These are phyloP conservation scores for Zosterops borbonicus DNA, from an alignment of 2,113 vertebrate genomes.

Conservation along the genomic window DNA sequence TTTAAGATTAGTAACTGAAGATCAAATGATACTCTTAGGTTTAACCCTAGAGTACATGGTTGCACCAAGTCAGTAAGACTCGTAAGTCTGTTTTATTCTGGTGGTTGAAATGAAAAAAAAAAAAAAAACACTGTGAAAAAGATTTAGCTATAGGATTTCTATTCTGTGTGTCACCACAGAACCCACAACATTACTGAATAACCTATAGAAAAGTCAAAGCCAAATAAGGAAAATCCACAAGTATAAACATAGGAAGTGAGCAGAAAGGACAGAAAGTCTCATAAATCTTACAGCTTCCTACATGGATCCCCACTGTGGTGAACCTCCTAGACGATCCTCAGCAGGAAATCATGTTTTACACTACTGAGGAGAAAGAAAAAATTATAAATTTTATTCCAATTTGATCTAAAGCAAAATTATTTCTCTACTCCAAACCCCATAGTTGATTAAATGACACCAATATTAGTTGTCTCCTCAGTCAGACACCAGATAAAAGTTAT, in stretches of 20 bases:
- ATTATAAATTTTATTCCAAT: background rate
- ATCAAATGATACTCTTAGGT: constrained; percentile 30
- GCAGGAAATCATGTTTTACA: background rate
- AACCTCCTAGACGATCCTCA: background rate
- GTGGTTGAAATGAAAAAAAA: background rate
- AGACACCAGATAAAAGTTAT: background rate
- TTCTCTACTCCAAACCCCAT: background rate
- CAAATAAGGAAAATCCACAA: background rate
- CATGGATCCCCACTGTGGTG: accelerated
- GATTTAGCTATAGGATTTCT: background rate
- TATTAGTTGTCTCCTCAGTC: background rate
- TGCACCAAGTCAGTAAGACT: background rate
- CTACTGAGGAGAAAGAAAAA: background rate
- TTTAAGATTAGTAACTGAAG: constrained; percentile 20
- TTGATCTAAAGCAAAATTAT: background rate
- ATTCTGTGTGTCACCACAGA: background rate
- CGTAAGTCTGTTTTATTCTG: background rate
- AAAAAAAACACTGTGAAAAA: background rate
- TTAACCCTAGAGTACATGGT: background rate
- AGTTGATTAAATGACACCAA: background rate
- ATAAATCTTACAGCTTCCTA: background rate
- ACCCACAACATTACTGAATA: background rate
- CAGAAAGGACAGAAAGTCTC: background rate
- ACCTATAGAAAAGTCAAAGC: background rate
- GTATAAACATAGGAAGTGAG: background rate